Evolutionary conservation across 2,113 vertebrate genomes (phyloP), one percentile per base, ranked within the genome.

Genomic region (Chloropsis hardwickii): DNA sequence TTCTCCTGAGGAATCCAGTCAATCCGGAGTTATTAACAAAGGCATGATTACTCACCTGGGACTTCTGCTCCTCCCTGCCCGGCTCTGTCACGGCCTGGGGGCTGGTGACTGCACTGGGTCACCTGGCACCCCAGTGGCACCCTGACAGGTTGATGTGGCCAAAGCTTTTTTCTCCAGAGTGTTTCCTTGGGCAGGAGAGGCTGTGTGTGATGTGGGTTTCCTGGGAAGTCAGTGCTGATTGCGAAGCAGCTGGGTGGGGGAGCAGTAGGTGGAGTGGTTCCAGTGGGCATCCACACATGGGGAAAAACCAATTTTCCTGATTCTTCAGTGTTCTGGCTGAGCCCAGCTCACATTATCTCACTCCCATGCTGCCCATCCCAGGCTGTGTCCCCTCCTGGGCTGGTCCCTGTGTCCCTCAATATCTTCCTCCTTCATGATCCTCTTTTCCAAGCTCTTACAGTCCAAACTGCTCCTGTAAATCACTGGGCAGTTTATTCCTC

Each of bases 331-430:
- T 31, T 24, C 11, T 65, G n/a, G 5, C 24, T 33, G 22, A 56
- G 54, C 58, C 35, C 0, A 2, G 31, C 54, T 57, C 20, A 0
- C 35, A 23, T 50, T 17, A 9, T 69, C 54, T 50, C 4, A 0
- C 7, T 37, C 48, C n/a, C 6, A 1, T 28, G 16, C 39, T 74
- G 62, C 51, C 47, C 2, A 0, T 19, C 12, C 29, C 44, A 9
- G 28, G n/a, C 71, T 1, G 0, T 24, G n/a, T 35, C 13, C 57
- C 37, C 51, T 48, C 48, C 39, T 47, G 81, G 48, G 17, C 17
- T 53, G n/a, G 2, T 20, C 11, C 2, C 0, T 18, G 9, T 47
- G 19, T 44, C 81, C 60, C 60, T 77, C 13, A 0, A 2, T 50
- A 15, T n/a, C 53, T 12, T 60, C 71, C 71, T 82, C 17, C 39